Evolutionary conservation across 2,888 invertebrate genomes (phyloP).

Genomic region (Temnothorax ravouxi): DNA sequence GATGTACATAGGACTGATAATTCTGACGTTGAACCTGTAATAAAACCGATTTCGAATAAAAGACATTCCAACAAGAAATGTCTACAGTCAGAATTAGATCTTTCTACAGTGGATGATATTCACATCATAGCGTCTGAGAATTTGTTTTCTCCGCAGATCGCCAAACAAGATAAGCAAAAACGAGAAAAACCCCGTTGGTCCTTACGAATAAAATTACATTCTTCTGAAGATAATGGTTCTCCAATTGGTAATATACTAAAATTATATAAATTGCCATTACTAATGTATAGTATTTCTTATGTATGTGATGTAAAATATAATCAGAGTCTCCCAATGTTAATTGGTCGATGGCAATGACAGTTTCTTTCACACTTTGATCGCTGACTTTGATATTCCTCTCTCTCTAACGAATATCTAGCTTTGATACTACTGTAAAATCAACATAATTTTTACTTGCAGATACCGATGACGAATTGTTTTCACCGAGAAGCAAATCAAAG

Average conservation of each 20-base stretch:
- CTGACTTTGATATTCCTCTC: conserved; percentile 75
- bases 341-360: conserved; percentile 75
- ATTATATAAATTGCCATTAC: not conserved
- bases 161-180: conserved; percentile 33
- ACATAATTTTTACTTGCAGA: conserved; percentile 66
- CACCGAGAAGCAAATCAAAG: conserved; percentile 64
- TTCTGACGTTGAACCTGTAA: conserved; percentile 4
- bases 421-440: conserved; percentile 9
- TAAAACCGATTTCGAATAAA: conserved; percentile 25
- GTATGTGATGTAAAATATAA: conserved; percentile 70
- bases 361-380: conserved; percentile 83
- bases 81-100: conserved; percentile 49
- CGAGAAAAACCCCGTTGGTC: conserved; percentile 79
- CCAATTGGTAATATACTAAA: conserved; percentile 54
- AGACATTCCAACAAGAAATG: conserved; percentile 47
- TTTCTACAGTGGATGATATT: conserved; percentile 68
- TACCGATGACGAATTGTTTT: conserved; percentile 72
- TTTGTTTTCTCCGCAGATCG: not conserved
- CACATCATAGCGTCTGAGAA: conserved; percentile 71
- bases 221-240: conserved; percentile 56
- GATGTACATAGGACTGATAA: conserved; percentile 77
- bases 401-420: conserved; percentile 32
- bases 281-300: not conserved
- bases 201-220: conserved; percentile 78
- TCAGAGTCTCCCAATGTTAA: conserved; percentile 74